Evolutionary conservation across 2,113 vertebrate genomes (phyloP).

Genomic region (Gymnorhina tibicen): DNA sequence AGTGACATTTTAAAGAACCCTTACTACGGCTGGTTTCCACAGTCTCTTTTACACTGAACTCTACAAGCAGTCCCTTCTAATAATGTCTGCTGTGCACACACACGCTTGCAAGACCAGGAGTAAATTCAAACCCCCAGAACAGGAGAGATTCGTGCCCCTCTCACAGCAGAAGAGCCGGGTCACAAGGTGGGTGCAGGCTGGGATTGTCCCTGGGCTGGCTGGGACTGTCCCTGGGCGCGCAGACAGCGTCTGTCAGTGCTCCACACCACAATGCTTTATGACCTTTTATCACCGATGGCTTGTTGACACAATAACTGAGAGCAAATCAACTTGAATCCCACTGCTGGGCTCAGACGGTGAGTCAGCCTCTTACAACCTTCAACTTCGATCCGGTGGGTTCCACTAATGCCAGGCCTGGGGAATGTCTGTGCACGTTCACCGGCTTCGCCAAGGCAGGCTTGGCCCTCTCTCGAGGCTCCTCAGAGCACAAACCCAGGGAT

Average conservation of each 20-base stretch:
- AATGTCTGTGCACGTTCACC: rapidly evolving
- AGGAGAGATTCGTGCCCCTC: not conserved
- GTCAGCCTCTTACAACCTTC: slow-evolving; percentile 24
- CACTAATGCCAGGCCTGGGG: rapidly evolving
- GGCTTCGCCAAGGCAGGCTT: not conserved
- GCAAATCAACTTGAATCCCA: slow-evolving; percentile 54
- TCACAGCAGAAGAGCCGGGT: not conserved
- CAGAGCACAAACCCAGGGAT: not conserved
- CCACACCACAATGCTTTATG: slow-evolving; percentile 36
- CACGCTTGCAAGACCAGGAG: not conserved
- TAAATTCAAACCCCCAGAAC: not conserved
- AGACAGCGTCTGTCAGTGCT: not conserved
- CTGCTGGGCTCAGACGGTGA: slow-evolving; percentile 17
- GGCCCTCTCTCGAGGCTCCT: not conserved
- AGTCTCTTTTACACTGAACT: too few relatives aligned
- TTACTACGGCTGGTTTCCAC: not conserved
- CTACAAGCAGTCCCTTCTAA: not conserved
- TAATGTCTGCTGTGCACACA: rapidly evolving
- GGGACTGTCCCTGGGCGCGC: not conserved
- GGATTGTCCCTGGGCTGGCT: not conserved
- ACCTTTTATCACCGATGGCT: slow-evolving; percentile 45
- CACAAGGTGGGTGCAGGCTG: not conserved
- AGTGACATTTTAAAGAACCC: not conserved
- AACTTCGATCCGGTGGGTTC: not conserved
- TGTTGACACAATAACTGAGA: slow-evolving; percentile 50